Evolutionary conservation across 2,113 vertebrate species (phyloP).

Genomic region (Bos taurus): ARS-UCD2.0 NC_037330.1:61988001-61988500

Average conservation of each 20-base stretch:
- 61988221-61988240: constrained; percentile 73
- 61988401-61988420: constrained; percentile 31
- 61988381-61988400: neutral
- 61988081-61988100: constrained; percentile 44
- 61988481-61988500: neutral
- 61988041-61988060: constrained; percentile 12
- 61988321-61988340: constrained; percentile 22
- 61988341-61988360: constrained; percentile 40
- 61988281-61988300: constrained; percentile 63
- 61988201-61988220: constrained; percentile 68
- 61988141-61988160: constrained; percentile 61
- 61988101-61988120: constrained; percentile 52
- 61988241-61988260: constrained; percentile 71
- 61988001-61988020: neutral
- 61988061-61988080: constrained; percentile 22
- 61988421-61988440: constrained; percentile 46
- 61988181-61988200: constrained; percentile 71
- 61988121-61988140: constrained; percentile 53
- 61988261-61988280: constrained; percentile 72
- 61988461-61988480: constrained; percentile 36
- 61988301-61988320: constrained; percentile 5
- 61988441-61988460: neutral
- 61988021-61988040: constrained; percentile 31
- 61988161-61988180: constrained; percentile 65
- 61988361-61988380: neutral